A percentile compares a stretch with the other conserved stretches of the same genome.
phyloP scores from a whole-genome alignment of 1,140 invertebrate species.

The Trichonephila inaurata region DNA sequence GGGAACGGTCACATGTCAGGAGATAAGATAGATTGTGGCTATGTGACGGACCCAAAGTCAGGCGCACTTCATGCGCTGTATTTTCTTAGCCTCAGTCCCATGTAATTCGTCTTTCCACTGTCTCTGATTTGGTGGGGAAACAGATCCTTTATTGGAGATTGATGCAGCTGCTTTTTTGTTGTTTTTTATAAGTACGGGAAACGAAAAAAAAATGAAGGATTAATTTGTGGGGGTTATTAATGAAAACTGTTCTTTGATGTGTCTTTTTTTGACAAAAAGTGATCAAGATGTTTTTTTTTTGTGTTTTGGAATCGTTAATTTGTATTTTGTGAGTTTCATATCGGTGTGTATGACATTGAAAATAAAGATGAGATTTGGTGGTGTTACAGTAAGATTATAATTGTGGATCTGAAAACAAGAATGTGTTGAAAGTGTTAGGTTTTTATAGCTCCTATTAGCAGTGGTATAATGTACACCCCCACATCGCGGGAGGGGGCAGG shows the following conservation, averaged over 20 bases:
- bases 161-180: background rate
- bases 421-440: too few species aligned
- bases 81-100: background rate
- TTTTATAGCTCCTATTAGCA: too few species aligned
- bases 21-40: slow-evolving; percentile 47
- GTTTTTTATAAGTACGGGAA: background rate
- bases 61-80: slow-evolving; percentile 13
- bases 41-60: slow-evolving; percentile 33
- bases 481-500: too few species aligned
- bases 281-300: too few species aligned
- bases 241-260: background rate
- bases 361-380: too few species aligned
- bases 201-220: background rate
- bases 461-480: too few species aligned
- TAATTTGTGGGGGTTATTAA: background rate
- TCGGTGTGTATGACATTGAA: too few species aligned
- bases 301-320: too few species aligned
- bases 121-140: slow-evolving; percentile 22
- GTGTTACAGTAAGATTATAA: too few species aligned
- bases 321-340: too few species aligned
- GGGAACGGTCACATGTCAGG: slow-evolving; percentile 36
- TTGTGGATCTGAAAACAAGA: too few species aligned
- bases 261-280: too few species aligned
- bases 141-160: slow-evolving; percentile 22
- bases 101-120: background rate